Conservation (phyloP, 2,888 invertebrate species). For the Meiosimyza decipiens region DNA sequence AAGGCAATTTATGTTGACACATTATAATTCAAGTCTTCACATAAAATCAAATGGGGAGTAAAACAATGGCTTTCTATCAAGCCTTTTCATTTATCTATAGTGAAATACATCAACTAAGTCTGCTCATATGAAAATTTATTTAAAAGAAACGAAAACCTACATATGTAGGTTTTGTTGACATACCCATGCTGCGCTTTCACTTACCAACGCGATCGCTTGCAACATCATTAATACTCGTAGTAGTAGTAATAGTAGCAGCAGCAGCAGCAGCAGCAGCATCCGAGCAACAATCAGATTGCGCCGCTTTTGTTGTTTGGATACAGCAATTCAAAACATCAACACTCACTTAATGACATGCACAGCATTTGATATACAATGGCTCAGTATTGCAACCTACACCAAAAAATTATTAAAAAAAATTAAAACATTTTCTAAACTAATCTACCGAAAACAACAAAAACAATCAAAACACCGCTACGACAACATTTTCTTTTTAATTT, state of each 20-base stretch:
- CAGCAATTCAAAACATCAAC: slow-evolving; percentile 19
- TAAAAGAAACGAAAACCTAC: no score
- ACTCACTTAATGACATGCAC: slow-evolving; percentile 18
- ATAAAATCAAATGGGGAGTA: no score
- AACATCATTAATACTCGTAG: no score
- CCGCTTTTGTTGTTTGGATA: slow-evolving; percentile 10
- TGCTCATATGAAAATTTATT: no score
- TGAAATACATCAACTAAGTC: no score
- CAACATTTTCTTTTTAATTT: background rate
- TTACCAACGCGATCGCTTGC: slow-evolving; percentile 22
- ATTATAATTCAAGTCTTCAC: no score
- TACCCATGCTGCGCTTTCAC: slow-evolving; percentile 43
- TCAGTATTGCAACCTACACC: slow-evolving; percentile 6
- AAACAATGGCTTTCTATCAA: no score
- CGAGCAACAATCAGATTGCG: background rate
- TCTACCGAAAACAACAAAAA: no score
- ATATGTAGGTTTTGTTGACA: slow-evolving; percentile 40
- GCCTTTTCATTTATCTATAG: no score
- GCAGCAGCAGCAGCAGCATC: background rate
- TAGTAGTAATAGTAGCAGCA: background rate
- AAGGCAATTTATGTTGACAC: background rate
- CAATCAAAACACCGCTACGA: background rate
- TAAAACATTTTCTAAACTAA: no score
- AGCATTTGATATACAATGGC: background rate
- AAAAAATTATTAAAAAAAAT: background rate